Evolutionary conservation across 2,888 invertebrate genomes (phyloP).

Genomic region (Spatulosminthurus flaviceps): DNA sequence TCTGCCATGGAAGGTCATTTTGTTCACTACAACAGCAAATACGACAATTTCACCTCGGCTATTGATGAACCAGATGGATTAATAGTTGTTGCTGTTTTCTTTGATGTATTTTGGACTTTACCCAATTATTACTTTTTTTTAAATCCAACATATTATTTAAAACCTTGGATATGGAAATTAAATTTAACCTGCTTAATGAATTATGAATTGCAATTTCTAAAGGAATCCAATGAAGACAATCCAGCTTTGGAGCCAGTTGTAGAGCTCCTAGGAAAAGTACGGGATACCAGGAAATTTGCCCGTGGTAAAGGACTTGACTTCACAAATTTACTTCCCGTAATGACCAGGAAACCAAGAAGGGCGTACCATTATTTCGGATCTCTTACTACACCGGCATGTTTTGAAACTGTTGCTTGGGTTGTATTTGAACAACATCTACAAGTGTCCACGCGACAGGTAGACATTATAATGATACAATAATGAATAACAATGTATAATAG

Average conservation of each 20-base stretch:
- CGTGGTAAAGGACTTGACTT: slow-evolving; percentile 25
- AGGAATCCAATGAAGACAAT: slow-evolving; percentile 35
- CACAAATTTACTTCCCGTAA: slow-evolving; percentile 31
- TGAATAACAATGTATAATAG: too few species aligned
- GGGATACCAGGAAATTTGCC: slow-evolving; percentile 29
- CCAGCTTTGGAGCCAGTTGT: slow-evolving; percentile 43
- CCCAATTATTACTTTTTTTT: too few species aligned
- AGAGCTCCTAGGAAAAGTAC: neutral
- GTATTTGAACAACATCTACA: slow-evolving; percentile 31
- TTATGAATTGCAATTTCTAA: neutral
- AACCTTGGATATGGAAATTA: too few species aligned
- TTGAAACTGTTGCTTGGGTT: slow-evolving; percentile 38
- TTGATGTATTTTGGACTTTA: slow-evolving; percentile 68
- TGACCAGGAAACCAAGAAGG: slow-evolving; percentile 28
- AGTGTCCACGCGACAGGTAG: slow-evolving; percentile 39
- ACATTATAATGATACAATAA: too few species aligned
- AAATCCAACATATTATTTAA: too few species aligned
- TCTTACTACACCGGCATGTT: slow-evolving; percentile 37
- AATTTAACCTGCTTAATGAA: too few species aligned
- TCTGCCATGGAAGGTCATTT: slow-evolving; percentile 81
- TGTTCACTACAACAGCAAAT: slow-evolving; percentile 76
- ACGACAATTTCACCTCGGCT: slow-evolving; percentile 69
- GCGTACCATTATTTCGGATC: slow-evolving; percentile 42
- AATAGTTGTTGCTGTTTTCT: slow-evolving; percentile 74
- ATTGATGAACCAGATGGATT: slow-evolving; percentile 70